Evolutionary conservation across 1,140 invertebrate genomes (phyloP), one percentile per base, ranked within the genome.

Genomic region (Calliopsis andreniformis): DNA sequence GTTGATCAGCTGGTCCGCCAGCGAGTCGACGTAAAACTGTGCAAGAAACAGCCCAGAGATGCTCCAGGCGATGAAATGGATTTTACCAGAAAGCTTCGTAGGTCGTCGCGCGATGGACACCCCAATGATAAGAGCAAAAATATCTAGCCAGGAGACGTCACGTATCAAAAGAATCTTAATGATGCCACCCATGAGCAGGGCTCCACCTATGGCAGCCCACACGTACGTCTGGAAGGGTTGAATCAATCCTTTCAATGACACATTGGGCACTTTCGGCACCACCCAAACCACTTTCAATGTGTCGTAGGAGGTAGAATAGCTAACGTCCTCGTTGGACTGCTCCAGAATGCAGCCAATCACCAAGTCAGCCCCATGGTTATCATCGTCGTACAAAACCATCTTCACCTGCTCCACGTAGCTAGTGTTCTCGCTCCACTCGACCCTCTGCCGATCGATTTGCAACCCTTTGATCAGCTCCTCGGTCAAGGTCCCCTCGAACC

Each of bases 1-100:
- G 10, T 86, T 86, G n/a, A 90, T 82, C 30, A 91, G 72, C 43
- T 88, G 84, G 20, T 88, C 87, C 0, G 90, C 85, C 32, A 91
- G 63, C 0, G 90, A 87, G 12, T 88, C 89, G 3, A 91, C 68
- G 63, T 91, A 91, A 42, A 86, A 80, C 47, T 91, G 89, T 18
- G 83, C 78, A 0, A 91, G 55, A n/a, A 91, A 82, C 35, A 87
- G 87, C 3, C 90, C 87, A 28, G 89, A 91, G 0, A 91, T 25
- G 0, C 82, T 68, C 88, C 89, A 91, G 12, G 89, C 85, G 18
- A 91, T 72, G 23, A 87, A 91, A 3, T 87, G 78, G 2, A 91
- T 75, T 53, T 86, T 78, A 0, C 76, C 68, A 0, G 90, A 90
- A 0, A 77, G 14, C 42, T 47, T 82, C 0, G 16, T 63, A 0